Conservation (phyloP, 2,888 invertebrate species). For the Pristionchus maxplancki region DNA sequence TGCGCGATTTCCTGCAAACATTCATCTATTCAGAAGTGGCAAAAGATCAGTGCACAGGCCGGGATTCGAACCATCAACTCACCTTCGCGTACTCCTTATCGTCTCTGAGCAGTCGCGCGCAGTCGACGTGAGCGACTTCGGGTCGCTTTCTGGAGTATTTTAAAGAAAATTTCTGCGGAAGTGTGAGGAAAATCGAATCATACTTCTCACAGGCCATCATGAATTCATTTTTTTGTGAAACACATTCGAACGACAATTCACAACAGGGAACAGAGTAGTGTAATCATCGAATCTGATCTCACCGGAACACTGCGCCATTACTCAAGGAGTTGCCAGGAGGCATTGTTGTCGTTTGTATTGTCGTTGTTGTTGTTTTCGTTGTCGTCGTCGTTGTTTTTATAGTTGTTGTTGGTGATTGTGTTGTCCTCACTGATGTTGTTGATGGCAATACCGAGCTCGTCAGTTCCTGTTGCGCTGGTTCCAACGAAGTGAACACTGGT, state of each 20-base stretch:
- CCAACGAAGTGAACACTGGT: neutral
- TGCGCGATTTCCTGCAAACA: neutral
- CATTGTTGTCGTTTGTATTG: neutral
- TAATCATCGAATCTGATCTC: too few relatives aligned
- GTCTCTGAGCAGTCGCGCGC: neutral
- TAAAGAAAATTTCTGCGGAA: too few relatives aligned
- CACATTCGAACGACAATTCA: neutral
- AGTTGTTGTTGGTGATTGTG: neutral
- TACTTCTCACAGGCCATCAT: too few relatives aligned
- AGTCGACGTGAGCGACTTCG: neutral
- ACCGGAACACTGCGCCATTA: neutral
- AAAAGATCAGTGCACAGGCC: too few relatives aligned
- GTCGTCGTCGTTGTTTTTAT: neutral
- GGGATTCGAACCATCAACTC: too few relatives aligned
- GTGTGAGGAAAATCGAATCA: neutral
- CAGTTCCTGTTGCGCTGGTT: neutral
- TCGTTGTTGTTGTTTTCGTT: neutral
- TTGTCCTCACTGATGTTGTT: neutral
- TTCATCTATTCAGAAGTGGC: neutral
- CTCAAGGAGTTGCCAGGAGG: neutral
- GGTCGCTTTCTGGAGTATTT: neutral
- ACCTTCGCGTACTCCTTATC: constrained; percentile 38
- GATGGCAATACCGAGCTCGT: neutral
- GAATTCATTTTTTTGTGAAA: neutral
- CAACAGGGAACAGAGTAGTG: too few relatives aligned